phyloP scores from a whole-genome alignment of 2,888 invertebrate genomes.

The Heliconius erato region DNA sequence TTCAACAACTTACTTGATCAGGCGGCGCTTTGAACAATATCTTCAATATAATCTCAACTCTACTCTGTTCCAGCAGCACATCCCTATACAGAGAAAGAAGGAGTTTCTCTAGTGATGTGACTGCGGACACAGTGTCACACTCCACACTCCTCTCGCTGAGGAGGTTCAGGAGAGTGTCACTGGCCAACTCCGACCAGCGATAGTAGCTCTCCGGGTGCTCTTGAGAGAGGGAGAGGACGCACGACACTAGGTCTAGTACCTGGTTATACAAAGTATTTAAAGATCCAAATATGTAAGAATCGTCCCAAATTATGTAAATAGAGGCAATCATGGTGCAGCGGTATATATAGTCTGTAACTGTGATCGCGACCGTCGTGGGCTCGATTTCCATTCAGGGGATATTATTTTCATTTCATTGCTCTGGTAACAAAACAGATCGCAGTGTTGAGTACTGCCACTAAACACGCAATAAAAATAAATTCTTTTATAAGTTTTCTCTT shows the following conservation, averaged over 20 bases:
- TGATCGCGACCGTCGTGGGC: no score
- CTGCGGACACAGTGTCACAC: slow-evolving; percentile 82
- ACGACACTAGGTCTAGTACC: slow-evolving; percentile 87
- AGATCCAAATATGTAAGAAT: no score
- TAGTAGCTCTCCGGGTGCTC: slow-evolving; percentile 92
- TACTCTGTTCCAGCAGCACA: slow-evolving; percentile 87
- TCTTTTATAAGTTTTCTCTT: no score
- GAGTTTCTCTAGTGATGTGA: slow-evolving; percentile 77
- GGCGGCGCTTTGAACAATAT: slow-evolving; percentile 89
- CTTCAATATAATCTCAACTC: slow-evolving; percentile 90
- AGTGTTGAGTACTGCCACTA: not conserved
- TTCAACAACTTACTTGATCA: slow-evolving; percentile 68
- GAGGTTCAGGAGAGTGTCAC: slow-evolving; percentile 89
- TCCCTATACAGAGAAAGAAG: slow-evolving; percentile 87
- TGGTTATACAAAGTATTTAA: not conserved
- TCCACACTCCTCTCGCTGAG: slow-evolving; percentile 88
- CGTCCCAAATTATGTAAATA: no score
- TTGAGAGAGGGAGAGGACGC: slow-evolving; percentile 90
- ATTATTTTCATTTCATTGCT: not conserved
- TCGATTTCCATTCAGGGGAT: no score
- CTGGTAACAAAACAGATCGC: not conserved
- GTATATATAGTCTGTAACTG: no score
- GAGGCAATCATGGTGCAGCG: no score
- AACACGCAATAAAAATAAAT: not conserved
- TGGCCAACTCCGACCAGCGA: slow-evolving; percentile 91